Percentiles rank a stretch among this genome's conserved stretches.
Conservation (phyloP, 2,888 invertebrate genomes). For the Lithophane ornitopus region DNA sequence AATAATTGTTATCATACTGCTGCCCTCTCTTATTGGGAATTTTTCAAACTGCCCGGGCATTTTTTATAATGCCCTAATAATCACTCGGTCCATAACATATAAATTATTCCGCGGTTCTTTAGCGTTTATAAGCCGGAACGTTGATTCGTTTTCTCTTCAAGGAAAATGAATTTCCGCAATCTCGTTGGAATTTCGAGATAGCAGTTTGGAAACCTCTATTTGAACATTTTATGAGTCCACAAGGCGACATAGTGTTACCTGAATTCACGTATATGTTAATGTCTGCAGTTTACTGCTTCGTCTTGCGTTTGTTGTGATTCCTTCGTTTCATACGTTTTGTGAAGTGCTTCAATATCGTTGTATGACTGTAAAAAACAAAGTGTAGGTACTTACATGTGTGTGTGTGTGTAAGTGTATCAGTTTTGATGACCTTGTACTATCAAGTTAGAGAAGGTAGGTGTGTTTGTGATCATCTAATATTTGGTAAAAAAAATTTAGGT, state of each 20-base stretch:
- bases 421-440: neutral
- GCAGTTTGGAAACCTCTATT: slow-evolving; percentile 46
- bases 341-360: neutral
- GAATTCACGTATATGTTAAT: slow-evolving; percentile 52
- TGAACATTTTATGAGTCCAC: slow-evolving; percentile 51
- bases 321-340: slow-evolving; percentile 4
- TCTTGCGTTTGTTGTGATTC: slow-evolving; percentile 30
- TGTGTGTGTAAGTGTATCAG: no score
- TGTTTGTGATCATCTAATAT: neutral
- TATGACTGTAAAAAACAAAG: neutral
- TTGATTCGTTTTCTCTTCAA: slow-evolving; percentile 54
- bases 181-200: slow-evolving; percentile 49
- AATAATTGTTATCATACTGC: no score
- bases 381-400: no score
- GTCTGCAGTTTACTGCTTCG: slow-evolving; percentile 29
- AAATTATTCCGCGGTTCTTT: slow-evolving; percentile 45
- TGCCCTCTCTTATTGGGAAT: no score
- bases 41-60: no score
- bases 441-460: neutral
- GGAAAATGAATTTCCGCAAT: slow-evolving; percentile 55
- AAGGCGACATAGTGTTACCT: slow-evolving; percentile 35
- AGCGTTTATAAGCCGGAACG: slow-evolving; percentile 41
- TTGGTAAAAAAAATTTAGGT: neutral
- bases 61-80: no score
- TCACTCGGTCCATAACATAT: no score